Evolutionary conservation across 1,140 invertebrate species (phyloP).

Genomic region (Pemphigus obesinymphae): DNA sequence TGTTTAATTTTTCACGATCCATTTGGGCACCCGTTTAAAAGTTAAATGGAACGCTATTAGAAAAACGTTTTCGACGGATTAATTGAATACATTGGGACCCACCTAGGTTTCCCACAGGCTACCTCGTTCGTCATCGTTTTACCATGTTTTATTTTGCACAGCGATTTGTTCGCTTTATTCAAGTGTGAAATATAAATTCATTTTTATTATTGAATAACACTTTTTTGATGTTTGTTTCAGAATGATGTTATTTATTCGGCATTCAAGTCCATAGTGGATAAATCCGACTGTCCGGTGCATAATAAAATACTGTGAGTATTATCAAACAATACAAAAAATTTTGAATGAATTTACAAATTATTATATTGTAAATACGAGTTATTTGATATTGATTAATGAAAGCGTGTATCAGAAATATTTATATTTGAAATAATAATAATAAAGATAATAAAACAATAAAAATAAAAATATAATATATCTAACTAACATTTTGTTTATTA

Average conservation of each 20-base stretch:
- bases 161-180: neutral
- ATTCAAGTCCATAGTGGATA: constrained; percentile 3
- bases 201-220: neutral
- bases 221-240: neutral
- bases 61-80: neutral
- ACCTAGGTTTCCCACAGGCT: neutral
- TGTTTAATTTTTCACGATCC: neutral
- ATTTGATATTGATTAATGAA: too few species aligned
- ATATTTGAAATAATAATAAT: too few species aligned
- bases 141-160: neutral
- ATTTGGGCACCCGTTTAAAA: neutral
- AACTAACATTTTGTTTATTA: too few species aligned
- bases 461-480: too few species aligned
- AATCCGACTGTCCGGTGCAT: neutral
- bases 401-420: too few species aligned
- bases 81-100: constrained; percentile 4
- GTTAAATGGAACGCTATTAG: neutral
- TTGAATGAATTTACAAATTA: too few species aligned
- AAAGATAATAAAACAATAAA: too few species aligned
- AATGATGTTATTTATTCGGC: constrained; percentile 10
- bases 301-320: constrained; percentile 19
- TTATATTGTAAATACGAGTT: too few species aligned
- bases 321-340: too few species aligned
- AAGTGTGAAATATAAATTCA: neutral
- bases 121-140: constrained; percentile 3